Percentiles rank a stretch among this genome's conserved stretches.
Conservation (phyloP, 2,888 invertebrate species). For the Acholoe squamosa region DNA sequence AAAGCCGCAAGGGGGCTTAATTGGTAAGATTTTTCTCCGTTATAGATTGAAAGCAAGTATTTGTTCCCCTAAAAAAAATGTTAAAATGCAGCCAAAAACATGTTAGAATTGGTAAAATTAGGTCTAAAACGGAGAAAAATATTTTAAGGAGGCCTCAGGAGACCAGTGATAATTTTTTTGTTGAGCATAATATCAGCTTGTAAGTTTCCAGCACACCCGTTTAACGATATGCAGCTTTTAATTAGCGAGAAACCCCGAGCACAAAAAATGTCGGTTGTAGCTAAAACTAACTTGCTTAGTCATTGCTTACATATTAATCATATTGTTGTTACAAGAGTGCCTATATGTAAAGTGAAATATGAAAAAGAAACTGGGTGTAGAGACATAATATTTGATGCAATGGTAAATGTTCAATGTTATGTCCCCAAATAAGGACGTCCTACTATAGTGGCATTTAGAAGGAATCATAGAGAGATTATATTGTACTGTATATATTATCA, state of each 20-base stretch:
- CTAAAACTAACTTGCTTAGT: background rate
- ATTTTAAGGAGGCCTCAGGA: background rate
- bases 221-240: constrained; percentile 9
- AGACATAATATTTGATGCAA: constrained; percentile 54
- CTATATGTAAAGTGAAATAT: constrained; percentile 31
- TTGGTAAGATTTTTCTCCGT: background rate
- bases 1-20: background rate
- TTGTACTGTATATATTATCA: constrained; percentile 51
- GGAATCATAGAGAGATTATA: constrained; percentile 59
- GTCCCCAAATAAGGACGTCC: constrained; percentile 13
- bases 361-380: constrained; percentile 30
- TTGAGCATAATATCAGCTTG: background rate
- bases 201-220: background rate
- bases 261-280: constrained; percentile 25
- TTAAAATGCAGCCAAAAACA: background rate
- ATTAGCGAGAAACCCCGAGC: background rate
- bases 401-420: constrained; percentile 42
- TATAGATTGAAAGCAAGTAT: background rate
- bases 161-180: constrained; percentile 2
- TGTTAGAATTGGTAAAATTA: background rate
- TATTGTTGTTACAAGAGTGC: constrained; percentile 60
- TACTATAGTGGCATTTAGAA: constrained; percentile 32
- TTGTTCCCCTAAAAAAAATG: background rate
- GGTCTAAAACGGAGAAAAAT: background rate
- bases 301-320: constrained; percentile 14